phyloP scores from a whole-genome alignment of 1,140 invertebrate genomes.

The Drosophila ercepeae region DNA sequence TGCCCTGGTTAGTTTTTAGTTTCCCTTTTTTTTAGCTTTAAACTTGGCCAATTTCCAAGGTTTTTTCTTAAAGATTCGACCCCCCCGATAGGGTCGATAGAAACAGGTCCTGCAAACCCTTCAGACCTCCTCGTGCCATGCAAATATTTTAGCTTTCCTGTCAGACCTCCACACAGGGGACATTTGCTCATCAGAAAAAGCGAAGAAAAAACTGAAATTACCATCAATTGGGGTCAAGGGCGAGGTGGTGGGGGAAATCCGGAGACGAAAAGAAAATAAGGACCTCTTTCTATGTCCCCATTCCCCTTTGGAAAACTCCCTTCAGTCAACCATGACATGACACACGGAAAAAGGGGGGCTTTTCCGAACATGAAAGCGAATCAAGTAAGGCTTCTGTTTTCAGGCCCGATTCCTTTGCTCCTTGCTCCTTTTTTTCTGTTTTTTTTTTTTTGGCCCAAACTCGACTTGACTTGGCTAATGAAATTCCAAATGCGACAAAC shows the following conservation, averaged over 20 bases:
- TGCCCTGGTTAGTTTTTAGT: too few species aligned
- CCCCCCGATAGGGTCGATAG: neutral
- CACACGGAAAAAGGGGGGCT: constrained; percentile 30
- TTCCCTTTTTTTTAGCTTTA: too few species aligned
- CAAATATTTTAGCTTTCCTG: constrained; percentile 34
- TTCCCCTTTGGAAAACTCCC: constrained; percentile 22
- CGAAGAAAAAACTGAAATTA: constrained; percentile 34
- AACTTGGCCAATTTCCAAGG: too few species aligned
- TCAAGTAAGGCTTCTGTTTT: constrained; percentile 30
- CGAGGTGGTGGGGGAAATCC: constrained; percentile 20
- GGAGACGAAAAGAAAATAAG: constrained; percentile 17
- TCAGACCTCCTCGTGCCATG: constrained; percentile 15
- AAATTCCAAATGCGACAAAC: constrained; percentile 50
- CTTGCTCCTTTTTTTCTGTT: neutral
- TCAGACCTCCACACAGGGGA: constrained; percentile 7
- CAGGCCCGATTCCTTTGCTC: neutral
- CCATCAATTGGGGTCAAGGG: constrained; percentile 65
- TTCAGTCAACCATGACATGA: constrained; percentile 49
- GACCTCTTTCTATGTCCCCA: constrained; percentile 25
- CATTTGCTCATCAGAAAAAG: constrained; percentile 15
- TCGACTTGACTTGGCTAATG: constrained; percentile 24
- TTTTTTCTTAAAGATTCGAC: too few species aligned
- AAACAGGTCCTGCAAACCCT: neutral
- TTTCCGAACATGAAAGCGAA: constrained; percentile 33
- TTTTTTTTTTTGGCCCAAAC: neutral